These are phyloP conservation scores for Stigmatopora nigra DNA, from an alignment of 2,113 vertebrate species.

Conservation along the genomic window DNA sequence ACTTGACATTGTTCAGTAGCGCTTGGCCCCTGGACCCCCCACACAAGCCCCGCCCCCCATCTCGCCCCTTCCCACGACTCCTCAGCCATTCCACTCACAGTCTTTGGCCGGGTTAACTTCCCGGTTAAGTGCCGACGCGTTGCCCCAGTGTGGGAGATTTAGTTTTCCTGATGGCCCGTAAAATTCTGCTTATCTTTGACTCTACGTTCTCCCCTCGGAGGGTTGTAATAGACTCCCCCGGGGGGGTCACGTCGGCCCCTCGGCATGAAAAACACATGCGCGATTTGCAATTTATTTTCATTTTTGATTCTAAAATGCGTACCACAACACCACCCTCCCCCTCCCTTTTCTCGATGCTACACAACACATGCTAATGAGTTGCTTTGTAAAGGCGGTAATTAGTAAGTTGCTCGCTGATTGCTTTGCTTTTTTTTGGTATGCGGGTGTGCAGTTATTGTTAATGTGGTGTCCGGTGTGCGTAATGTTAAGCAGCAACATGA, in stretches of 20 bases:
- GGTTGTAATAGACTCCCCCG: slow-evolving; percentile 88
- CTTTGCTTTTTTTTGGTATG: slow-evolving; percentile 82
- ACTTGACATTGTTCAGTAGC: slow-evolving; percentile 9
- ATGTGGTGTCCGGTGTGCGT: slow-evolving; percentile 80
- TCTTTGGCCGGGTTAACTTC: slow-evolving; percentile 62
- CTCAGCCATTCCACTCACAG: slow-evolving; percentile 50
- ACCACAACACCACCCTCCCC: slow-evolving; percentile 68
- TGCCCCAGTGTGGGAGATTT: slow-evolving; percentile 60
- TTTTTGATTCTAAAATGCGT: slow-evolving; percentile 62
- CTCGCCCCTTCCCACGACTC: slow-evolving; percentile 11
- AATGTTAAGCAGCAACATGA: slow-evolving; percentile 78
- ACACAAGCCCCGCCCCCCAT: slow-evolving; percentile 6
- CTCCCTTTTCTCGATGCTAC: slow-evolving; percentile 50
- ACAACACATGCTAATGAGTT: slow-evolving; percentile 96
- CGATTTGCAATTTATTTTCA: slow-evolving; percentile 64
- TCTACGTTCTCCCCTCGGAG: slow-evolving; percentile 77
- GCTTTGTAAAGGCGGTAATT: slow-evolving; percentile 98
- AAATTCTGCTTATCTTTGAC: slow-evolving; percentile 98
- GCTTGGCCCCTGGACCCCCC: slow-evolving; percentile 23
- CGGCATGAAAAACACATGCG: slow-evolving; percentile 72
- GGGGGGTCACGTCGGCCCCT: slow-evolving; percentile 79
- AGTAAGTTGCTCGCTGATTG: slow-evolving; percentile 93
- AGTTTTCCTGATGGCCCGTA: slow-evolving; percentile 94
- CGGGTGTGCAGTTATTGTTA: slow-evolving; percentile 74
- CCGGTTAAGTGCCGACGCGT: slow-evolving; percentile 67